Percentiles rank a stretch among this genome's conserved stretches.
These are phyloP conservation scores for Euborellia annulipes DNA, from an alignment of 1,140 invertebrate genomes.

Conservation along the genomic window DNA sequence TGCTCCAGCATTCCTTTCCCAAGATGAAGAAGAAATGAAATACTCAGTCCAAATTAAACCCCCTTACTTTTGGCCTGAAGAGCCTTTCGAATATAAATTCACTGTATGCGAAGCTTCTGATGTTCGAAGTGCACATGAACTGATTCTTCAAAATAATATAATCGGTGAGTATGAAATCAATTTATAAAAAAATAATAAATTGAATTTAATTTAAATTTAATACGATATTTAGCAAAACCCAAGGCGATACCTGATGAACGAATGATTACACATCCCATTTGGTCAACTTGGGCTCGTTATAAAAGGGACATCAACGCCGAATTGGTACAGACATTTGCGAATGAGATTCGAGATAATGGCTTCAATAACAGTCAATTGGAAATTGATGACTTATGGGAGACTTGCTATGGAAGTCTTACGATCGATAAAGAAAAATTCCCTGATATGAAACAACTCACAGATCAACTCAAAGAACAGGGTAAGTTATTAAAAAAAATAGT, in stretches of 20 bases:
- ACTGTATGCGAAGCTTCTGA: slow-evolving; percentile 34
- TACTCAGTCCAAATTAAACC: slow-evolving; percentile 36
- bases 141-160: slow-evolving; percentile 39
- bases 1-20: slow-evolving; percentile 52
- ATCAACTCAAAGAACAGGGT: too few relatives aligned
- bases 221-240: slow-evolving; percentile 42
- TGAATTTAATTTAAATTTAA: too few relatives aligned
- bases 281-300: slow-evolving; percentile 83
- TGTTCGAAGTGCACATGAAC: slow-evolving; percentile 40
- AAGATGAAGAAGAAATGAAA: slow-evolving; percentile 41
- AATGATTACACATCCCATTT: slow-evolving; percentile 65
- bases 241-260: slow-evolving; percentile 44
- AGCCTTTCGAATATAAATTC: slow-evolving; percentile 33
- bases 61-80: slow-evolving; percentile 15
- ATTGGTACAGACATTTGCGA: slow-evolving; percentile 48
- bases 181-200: too few relatives aligned
- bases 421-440: too few relatives aligned
- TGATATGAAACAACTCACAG: too few relatives aligned
- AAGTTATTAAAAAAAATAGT: too few relatives aligned
- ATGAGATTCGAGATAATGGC: slow-evolving; percentile 47
- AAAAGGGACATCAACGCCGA: slow-evolving; percentile 48
- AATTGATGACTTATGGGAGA: slow-evolving; percentile 85
- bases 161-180: too few relatives aligned
- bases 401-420: slow-evolving; percentile 77
- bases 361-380: slow-evolving; percentile 71